Conservation (phyloP, 2,113 vertebrate species). For the Oostethus manadensis region DNA sequence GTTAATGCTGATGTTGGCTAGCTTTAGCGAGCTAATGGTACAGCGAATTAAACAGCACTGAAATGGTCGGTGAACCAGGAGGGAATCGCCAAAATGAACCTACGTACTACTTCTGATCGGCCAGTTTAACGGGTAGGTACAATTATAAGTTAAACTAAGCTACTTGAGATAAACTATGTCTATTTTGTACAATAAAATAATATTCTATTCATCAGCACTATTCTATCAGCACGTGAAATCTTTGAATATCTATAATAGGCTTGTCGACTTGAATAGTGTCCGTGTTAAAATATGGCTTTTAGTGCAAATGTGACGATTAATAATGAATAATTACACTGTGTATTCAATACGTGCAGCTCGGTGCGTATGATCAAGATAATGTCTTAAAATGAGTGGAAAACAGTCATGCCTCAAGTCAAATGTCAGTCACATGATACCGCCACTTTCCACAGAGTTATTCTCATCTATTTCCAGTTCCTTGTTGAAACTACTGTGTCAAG, state of each 20-base stretch:
- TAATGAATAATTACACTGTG: background rate
- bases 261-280: background rate
- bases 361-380: background rate
- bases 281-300: background rate
- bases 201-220: too few species aligned
- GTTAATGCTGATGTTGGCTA: slow-evolving; percentile 26
- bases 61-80: background rate
- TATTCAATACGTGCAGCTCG: background rate
- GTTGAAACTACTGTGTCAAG: background rate
- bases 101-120: slow-evolving; percentile 5
- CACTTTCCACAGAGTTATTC: slow-evolving; percentile 8
- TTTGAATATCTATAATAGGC: background rate
- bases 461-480: slow-evolving; percentile 25
- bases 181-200: background rate
- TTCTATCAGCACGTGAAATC: background rate
- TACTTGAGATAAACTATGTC: background rate
- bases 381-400: background rate
- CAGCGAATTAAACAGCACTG: background rate
- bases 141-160: background rate
- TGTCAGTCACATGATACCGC: slow-evolving; percentile 51
- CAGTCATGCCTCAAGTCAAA: slow-evolving; percentile 21
- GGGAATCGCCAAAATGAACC: slow-evolving; percentile 27
- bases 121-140: slow-evolving; percentile 1
- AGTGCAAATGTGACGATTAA: background rate
- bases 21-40: slow-evolving; percentile 6